phyloP scores from a whole-genome alignment of 1,140 invertebrate species.

The Heliconius melpomene region DNA sequence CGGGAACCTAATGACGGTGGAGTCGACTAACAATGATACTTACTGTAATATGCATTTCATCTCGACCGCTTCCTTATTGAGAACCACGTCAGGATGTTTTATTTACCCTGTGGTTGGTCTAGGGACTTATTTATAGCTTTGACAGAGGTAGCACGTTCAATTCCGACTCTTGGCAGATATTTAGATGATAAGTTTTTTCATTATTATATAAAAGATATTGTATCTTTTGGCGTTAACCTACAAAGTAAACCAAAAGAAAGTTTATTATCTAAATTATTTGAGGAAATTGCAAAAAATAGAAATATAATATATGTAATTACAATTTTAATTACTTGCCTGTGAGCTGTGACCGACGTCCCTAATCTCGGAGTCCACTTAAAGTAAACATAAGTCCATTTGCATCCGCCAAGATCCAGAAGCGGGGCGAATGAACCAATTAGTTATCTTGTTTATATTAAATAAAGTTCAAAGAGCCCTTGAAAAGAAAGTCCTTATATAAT shows the following conservation, averaged over 20 bases:
- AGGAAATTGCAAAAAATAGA: not conserved
- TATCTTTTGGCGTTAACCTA: too few relatives aligned
- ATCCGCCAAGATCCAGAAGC: conserved; percentile 41
- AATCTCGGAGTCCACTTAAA: conserved; percentile 42
- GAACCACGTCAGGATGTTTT: not conserved
- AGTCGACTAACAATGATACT: conserved; percentile 20
- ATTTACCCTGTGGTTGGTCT: not conserved
- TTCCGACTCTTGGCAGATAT: not conserved
- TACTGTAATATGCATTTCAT: conserved; percentile 5
- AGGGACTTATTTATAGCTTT: not conserved
- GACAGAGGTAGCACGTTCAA: not conserved
- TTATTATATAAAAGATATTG: too few relatives aligned
- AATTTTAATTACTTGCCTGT: conserved; percentile 28
- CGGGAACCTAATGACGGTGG: conserved; percentile 32
- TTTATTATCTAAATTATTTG: not conserved
- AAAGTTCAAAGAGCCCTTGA: conserved; percentile 42
- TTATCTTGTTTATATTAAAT: conserved; percentile 43
- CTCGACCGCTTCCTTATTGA: conserved; percentile 16
- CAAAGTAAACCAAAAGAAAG: not conserved
- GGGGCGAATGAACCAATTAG: conserved; percentile 46
- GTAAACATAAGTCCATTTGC: conserved; percentile 43
- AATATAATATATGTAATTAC: not conserved
- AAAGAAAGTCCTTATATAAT: conserved; percentile 38
- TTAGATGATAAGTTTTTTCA: not conserved
- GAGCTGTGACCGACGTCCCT: conserved; percentile 42